Base-by-base conservation (phyloP, 2,113 vertebrate genomes). In the Verasper variegatus region DNA sequence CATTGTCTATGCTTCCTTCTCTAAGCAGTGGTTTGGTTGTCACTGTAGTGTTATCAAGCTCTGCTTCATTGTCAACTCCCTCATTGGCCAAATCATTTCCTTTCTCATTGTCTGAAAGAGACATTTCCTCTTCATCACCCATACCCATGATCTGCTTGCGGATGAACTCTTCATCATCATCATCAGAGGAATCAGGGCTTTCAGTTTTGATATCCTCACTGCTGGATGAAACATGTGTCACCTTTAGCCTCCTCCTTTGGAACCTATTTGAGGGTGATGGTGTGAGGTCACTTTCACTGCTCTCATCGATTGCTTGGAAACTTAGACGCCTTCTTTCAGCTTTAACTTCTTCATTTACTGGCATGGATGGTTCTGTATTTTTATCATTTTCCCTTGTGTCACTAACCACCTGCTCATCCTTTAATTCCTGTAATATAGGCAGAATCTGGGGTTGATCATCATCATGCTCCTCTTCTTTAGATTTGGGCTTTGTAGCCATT, bases 81-180 rank as follows among this genome's bases (percentile, higher is more conserved):
- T 94, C 90, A 90, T 92, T 87, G 77, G 89, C 71, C 76, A 78
- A 86, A 93, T 81, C 93, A 86, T 85, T 94, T 88, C 71, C 95
- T 95, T 96, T 95, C 20, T 97, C 95, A 72, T 97, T 96, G 78
- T 97, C 96, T 69, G 96, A 97, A 82, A 94, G 91, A 24, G 95
- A 96, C 76, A 95, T 96, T 60, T 96, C 94, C 83, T 96, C 95
- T 78, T 96, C 96, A 51, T 95, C 95, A 78, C 96, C 96, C 96
- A 98, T 98, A 65, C 96, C 96, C 91, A 97, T 94, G 66, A 98
- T 97, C 75, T 98, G 97, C 78, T 95, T 96, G 47, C 97, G 93
- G 66, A 98, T 96, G 62, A 97, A 97, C 51, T 97, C 97, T 90
- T 98, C 97, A 42, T 98, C 97, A 55, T 98, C 97, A 55, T 98